phyloP scores from a whole-genome alignment of 2,113 vertebrate genomes.

The Chitala chitala region DNA sequence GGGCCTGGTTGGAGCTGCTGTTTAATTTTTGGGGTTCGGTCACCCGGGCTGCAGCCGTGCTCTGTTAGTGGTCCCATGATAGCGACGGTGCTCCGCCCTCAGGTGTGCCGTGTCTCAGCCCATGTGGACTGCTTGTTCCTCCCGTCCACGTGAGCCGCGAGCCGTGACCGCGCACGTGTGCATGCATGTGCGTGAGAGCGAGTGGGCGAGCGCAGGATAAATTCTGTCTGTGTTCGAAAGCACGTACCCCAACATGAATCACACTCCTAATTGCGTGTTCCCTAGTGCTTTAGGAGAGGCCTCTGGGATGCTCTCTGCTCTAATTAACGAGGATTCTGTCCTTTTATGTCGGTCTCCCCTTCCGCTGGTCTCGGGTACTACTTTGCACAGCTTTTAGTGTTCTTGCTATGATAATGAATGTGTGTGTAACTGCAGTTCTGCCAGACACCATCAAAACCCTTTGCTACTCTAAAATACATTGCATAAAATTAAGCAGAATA shows the following conservation, averaged over 20 bases:
- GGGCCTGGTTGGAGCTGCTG: no score
- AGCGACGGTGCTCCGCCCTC: no score
- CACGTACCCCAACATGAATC: neutral
- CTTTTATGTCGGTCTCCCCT: slow-evolving; percentile 35
- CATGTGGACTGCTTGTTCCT: no score
- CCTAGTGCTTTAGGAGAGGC: slow-evolving; percentile 44
- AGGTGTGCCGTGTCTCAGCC: no score
- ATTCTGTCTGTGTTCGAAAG: slow-evolving; percentile 38
- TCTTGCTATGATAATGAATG: slow-evolving; percentile 47
- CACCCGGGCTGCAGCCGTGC: no score
- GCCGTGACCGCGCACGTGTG: neutral
- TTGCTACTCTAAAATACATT: neutral
- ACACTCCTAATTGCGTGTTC: neutral
- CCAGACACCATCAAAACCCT: neutral
- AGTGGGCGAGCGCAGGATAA: slow-evolving; percentile 26
- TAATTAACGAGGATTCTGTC: slow-evolving; percentile 54
- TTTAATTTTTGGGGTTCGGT: no score
- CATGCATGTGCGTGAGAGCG: slow-evolving; percentile 17
- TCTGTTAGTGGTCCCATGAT: no score
- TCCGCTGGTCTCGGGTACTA: slow-evolving; percentile 40
- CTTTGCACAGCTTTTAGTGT: slow-evolving; percentile 41
- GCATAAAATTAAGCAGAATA: slow-evolving; percentile 25
- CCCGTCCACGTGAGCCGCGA: no score
- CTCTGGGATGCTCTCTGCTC: slow-evolving; percentile 41
- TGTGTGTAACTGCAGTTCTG: no score